Evolutionary conservation across 2,888 invertebrate species (phyloP), one percentile per base, ranked within the genome.

Genomic region (Rosalia funebris): DNA sequence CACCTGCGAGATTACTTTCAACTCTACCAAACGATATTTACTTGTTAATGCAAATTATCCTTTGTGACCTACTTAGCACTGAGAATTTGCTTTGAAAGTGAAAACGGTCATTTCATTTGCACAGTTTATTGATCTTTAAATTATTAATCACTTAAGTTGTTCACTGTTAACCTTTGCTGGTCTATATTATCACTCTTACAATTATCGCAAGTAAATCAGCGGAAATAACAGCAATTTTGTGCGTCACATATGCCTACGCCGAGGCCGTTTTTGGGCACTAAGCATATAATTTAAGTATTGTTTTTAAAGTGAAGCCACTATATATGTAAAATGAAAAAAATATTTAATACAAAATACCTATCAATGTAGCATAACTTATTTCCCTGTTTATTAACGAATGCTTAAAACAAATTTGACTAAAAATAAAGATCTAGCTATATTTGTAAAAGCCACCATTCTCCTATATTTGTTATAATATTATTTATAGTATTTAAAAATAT

Each of bases 21-120:
- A 63, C 62, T 65, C 59, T 52, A 41, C 50, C 56, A 67, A 68
- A 60, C 60, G 63, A 55, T 69, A 68, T 71, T 69, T 70, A 67
- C 66, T 68, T 64, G 63, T 69, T 65, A 64, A 71, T 71, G 71
- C 66, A 71, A 68, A 71, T 71, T 66, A 65, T 58, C 54, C 60
- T 62, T 63, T 59, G 65, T 68, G 70, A 70, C 71, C 71, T 59
- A 71, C 66, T 64, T 69, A 54, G 53, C 56, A 45, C 19, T 60
- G 46, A 53, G 53, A 58, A 55, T 65, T 65, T 44, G 60, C 54
- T 54, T 42, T 48, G 61, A 62, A 62, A 62, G 61, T 62, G 61
- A 57, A 57, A 57, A 57, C 34, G 44, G 14, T 16, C 39, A 32
- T 50, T 50, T 50, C 50, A 50, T 50, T 50, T 50, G 34, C 50